Evolutionary conservation across 2,888 invertebrate genomes (phyloP).

Genomic region (Hydriomena furcata): DNA sequence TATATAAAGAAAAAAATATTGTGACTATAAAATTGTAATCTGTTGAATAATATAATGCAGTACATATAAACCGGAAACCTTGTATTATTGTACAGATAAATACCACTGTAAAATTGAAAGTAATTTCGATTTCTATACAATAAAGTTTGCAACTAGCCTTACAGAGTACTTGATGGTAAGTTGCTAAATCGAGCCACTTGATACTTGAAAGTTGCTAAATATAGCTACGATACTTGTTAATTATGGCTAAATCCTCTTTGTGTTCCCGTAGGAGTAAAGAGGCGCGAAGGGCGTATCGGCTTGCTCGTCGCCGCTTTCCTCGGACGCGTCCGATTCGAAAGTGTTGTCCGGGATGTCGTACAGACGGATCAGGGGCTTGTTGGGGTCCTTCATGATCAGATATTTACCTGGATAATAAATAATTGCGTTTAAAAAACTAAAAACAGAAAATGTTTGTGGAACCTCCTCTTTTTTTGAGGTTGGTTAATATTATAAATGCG

Average conservation of each 20-base stretch:
- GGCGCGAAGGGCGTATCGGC: constrained; percentile 78
- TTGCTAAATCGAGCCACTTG: constrained; percentile 3
- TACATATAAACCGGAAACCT: constrained; percentile 56
- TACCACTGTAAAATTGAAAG: constrained; percentile 37
- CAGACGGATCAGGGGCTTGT: constrained; percentile 98
- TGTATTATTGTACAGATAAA: constrained; percentile 43
- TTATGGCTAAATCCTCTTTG: constrained; percentile 55
- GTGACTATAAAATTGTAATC: constrained; percentile 74
- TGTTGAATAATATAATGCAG: constrained; percentile 66
- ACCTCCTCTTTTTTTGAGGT: no score
- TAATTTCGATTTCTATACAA: constrained; percentile 23
- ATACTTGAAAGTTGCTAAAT: constrained; percentile 8
- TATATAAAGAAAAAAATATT: constrained; percentile 44
- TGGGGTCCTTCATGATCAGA: constrained; percentile 99
- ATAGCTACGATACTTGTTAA: background rate
- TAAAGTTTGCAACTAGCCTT: constrained; percentile 9
- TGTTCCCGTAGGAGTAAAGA: constrained; percentile 76
- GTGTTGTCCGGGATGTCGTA: constrained; percentile 99
- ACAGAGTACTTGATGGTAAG: constrained; percentile 2
- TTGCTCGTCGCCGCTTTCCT: constrained; percentile 90
- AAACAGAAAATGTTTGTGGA: no score
- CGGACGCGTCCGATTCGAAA: constrained; percentile 98
- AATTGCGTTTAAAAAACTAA: background rate
- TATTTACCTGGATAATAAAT: constrained; percentile 85
- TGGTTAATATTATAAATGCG: no score